Percentiles rank a stretch among this genome's conserved stretches.
Evolutionary conservation across 1,140 invertebrate species (phyloP).

Genomic region (Bombus picipes): DNA sequence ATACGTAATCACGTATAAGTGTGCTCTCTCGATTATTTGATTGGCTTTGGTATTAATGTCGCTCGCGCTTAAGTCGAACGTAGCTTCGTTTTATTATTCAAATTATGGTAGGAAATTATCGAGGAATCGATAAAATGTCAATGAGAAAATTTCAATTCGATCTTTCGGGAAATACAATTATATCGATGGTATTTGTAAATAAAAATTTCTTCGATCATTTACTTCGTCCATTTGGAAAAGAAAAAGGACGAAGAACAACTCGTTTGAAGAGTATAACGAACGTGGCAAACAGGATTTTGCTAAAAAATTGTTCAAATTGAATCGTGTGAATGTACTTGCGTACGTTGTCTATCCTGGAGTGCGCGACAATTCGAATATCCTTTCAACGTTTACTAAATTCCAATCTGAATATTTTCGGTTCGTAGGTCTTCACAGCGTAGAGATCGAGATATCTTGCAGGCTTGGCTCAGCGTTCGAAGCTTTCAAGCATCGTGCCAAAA

Average conservation of each 20-base stretch:
- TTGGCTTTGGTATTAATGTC: not conserved
- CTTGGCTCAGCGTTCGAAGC: constrained; percentile 8
- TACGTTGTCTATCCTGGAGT: not conserved
- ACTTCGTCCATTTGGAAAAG: not conserved
- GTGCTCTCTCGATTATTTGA: constrained; percentile 35
- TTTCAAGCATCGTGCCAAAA: constrained; percentile 38
- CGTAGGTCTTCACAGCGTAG: not conserved
- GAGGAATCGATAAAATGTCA: not conserved
- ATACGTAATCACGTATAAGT: constrained; percentile 62
- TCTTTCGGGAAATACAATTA: not conserved
- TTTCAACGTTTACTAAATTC: not conserved
- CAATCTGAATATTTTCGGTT: not conserved
- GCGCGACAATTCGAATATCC: not conserved
- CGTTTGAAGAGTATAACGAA: constrained; percentile 6
- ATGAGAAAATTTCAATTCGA: not conserved
- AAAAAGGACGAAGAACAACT: not conserved
- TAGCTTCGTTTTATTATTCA: not conserved
- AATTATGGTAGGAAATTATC: not conserved
- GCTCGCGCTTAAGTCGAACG: not conserved
- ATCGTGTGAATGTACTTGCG: not conserved
- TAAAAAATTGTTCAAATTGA: constrained; percentile 13
- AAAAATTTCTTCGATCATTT: not conserved
- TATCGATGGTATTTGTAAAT: not conserved
- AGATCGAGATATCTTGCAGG: not conserved
- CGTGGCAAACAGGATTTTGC: not conserved